Evolutionary conservation across 2,113 vertebrate genomes (phyloP).

Genomic region (Coreoperca whiteheadi): DNA sequence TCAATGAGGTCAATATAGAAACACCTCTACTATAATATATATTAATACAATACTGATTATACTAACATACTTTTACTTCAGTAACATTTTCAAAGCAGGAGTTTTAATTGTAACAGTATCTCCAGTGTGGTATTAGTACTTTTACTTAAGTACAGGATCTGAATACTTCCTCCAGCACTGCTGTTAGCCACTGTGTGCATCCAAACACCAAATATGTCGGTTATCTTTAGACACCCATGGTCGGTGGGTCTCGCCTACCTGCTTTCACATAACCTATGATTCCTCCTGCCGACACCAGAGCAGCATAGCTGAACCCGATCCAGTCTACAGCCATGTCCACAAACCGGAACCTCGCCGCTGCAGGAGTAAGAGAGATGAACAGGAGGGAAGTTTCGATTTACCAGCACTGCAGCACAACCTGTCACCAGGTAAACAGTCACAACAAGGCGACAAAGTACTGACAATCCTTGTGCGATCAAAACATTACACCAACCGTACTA

Average conservation of each 20-base stretch:
- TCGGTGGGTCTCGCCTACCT: constrained; percentile 80
- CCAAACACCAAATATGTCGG: not conserved
- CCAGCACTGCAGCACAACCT: not conserved
- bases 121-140: not conserved
- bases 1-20: too few species aligned
- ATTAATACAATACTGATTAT: too few species aligned
- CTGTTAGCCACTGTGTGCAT: not conserved
- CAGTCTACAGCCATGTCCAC: constrained; percentile 87
- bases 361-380: not conserved
- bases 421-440: not conserved
- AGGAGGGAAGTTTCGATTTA: not conserved
- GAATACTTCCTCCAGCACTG: not conserved
- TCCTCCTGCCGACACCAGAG: constrained; percentile 88
- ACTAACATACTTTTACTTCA: not conserved
- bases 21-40: too few species aligned
- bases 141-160: not conserved
- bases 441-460: not conserved
- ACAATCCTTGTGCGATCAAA: not conserved
- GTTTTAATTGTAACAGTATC: not conserved
- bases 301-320: constrained; percentile 89
- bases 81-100: not conserved
- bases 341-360: not conserved
- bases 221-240: too few species aligned
- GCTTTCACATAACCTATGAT: constrained; percentile 90
- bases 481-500: not conserved